phyloP scores from a whole-genome alignment of 2,888 invertebrate species.

The Barypeithes pellucidus region DNA sequence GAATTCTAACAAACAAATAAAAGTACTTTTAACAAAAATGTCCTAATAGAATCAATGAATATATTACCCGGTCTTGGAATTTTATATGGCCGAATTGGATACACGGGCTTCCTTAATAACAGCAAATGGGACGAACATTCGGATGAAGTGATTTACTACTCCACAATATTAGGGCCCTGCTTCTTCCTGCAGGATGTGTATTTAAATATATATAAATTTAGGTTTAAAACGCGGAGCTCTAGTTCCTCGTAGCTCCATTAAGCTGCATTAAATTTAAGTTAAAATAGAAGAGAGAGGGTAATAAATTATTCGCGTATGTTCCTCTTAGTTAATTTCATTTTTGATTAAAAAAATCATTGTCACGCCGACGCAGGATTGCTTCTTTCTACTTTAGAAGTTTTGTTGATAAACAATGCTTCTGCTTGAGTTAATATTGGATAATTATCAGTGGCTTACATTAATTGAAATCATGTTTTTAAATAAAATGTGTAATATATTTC shows the following conservation, averaged over 20 bases:
- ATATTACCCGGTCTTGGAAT: slow-evolving; percentile 19
- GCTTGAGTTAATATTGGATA: too few species aligned
- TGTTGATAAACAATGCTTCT: too few species aligned
- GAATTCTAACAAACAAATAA: neutral
- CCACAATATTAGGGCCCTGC: slow-evolving; percentile 38
- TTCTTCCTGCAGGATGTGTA: slow-evolving; percentile 47
- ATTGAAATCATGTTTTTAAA: too few species aligned
- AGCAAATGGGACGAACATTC: slow-evolving; percentile 47
- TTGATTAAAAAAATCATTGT: neutral
- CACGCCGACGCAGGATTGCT: too few species aligned
- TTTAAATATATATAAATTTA: slow-evolving; percentile 54
- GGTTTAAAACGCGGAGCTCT: slow-evolving; percentile 40
- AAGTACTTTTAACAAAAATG: neutral
- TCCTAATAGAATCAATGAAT: slow-evolving; percentile 14
- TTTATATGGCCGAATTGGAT: slow-evolving; percentile 33
- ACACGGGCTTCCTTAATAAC: slow-evolving; percentile 46
- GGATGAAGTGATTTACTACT: slow-evolving; percentile 43
- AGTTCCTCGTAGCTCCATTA: slow-evolving; percentile 45
- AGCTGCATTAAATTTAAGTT: slow-evolving; percentile 32
- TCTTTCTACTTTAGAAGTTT: too few species aligned
- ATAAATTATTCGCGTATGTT: slow-evolving; percentile 9
- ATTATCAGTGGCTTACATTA: too few species aligned
- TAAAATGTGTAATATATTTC: too few species aligned
- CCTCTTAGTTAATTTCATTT: neutral
- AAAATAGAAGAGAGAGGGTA: slow-evolving; percentile 36